Evolutionary conservation across 1,140 invertebrate species (phyloP), one percentile per base, ranked within the genome.

Genomic region (Phortica variegata): DNA sequence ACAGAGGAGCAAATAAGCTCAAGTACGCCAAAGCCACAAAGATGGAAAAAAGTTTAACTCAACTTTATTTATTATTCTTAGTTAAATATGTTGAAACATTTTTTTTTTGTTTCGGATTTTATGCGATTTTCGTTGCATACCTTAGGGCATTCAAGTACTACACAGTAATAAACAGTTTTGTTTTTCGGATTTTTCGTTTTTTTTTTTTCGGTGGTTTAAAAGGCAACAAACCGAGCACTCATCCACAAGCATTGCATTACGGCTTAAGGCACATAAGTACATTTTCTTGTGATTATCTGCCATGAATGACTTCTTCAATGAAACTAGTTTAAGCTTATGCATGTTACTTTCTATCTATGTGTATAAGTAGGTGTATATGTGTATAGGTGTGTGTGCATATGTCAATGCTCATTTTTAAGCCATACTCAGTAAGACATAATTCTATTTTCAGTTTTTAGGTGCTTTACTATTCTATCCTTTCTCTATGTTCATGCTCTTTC

Each of bases 381-480:
- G 32, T 34, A n/a, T 34, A n/a, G 6, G 32, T 34, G 32, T 34
- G n/a, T 34, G 32, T 34, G 32, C 32, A 6, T 6, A 12, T 29
- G 6, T 12, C 6, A 6, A 29, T 29, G 6, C 38, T 45, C 53
- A 63, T 66, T 55, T 68, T 62, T 68, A 68, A 68, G 68, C 52
- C 63, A 63, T 63, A 63, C 63, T 68, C 39, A 63, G 48, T 43
- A 54, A 52, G 65, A 60, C 60, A 68, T 68, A 68, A 68, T 68
- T 68, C 50, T 57, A 57, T 68, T 66, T 68, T 55, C 48, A 46
- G 20, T 44, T 66, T 57, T 60, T 42, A 52, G 50, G 46, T 52
- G 23, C 42, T 45, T 57, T 52, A 36, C 19, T 37, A 21, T 23
- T 17, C 31, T 18, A n/a, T 6, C 45, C 29, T 16, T 5, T 33